Evolutionary conservation across 2,113 vertebrate genomes (phyloP).

Genomic region (Paramormyrops kingsleyae): DNA sequence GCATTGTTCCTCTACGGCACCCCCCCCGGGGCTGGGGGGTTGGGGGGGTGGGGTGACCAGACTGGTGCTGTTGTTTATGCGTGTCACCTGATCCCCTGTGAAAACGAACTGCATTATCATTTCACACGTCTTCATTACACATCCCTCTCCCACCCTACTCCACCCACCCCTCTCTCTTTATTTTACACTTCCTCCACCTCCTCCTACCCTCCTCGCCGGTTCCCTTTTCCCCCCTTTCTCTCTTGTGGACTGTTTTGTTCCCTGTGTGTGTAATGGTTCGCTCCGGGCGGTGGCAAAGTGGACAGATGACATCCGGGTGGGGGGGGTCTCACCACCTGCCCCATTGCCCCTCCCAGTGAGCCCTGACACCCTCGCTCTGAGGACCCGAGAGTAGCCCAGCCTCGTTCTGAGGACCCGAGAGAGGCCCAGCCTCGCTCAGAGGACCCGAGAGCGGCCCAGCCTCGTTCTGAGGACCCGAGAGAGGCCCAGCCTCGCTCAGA

Average conservation of each 20-base stretch:
- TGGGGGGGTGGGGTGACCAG: neutral
- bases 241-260: neutral
- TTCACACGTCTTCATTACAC: conserved; percentile 13
- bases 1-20: neutral
- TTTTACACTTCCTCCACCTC: neutral
- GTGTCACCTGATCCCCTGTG: conserved; percentile 16
- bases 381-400: neutral
- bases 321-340: neutral
- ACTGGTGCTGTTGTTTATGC: neutral
- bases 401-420: neutral
- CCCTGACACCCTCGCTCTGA: neutral
- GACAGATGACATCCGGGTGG: neutral
- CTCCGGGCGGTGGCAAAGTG: neutral
- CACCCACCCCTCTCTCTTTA: neutral
- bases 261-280: neutral
- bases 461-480: neutral
- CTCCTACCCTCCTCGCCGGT: neutral
- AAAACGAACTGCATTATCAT: neutral
- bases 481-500: neutral
- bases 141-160: neutral
- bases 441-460: neutral
- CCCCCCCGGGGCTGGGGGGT: neutral
- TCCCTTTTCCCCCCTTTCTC: neutral
- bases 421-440: neutral
- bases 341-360: neutral